Base-by-base conservation (phyloP, 2,888 invertebrate genomes). In the Fabriciana adippe region DNA sequence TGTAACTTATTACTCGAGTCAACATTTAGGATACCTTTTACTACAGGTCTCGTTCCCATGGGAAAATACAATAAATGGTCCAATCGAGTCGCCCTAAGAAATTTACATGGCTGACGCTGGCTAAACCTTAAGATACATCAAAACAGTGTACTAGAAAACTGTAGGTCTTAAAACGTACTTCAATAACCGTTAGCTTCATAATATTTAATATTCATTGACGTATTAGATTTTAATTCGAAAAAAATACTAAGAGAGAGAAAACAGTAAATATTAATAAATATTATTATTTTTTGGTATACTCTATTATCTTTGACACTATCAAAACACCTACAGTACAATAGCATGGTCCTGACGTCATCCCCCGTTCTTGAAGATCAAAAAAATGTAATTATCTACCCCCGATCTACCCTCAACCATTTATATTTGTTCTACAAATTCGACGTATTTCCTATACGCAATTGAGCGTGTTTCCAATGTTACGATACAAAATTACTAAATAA, bases 361-460 rank as follows among this genome's bases (percentile, higher is more conserved):
- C 88, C 86, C 80, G 82, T 80, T 81, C 82, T 80, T 82, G 84
- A 86, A 90, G 91, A 91, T 92, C 91, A 92, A 92, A 78, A 64
- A 92, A 92, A 92, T 92, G 92, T 91, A 92, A 92, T 92, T 92
- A 92, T 92, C 92, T 89, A 89, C 92, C 92, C 92, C 84, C 84
- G 88, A 92, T 92, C 92, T 91, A 89, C 92, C 92, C 90, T 87
- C 89, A 88, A 90, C 87, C 88, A 90, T 90, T 90, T 91, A 87
- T 90, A 92, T 92, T 92, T 92, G 92, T 91, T 91, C 89, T 92
- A 92, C 92, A 92, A 92, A 92, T 92, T 92, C 89, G 86, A 87
- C 86, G 89, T 86, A 87, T 90, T 87, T 83, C 83, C 81, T 86
- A 79, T 82, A 86, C 87, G 90, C 88, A 88, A 90, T 88, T 81